phyloP scores from a whole-genome alignment of 1,140 invertebrate species.

The Lutraria rhynchaena region DNA sequence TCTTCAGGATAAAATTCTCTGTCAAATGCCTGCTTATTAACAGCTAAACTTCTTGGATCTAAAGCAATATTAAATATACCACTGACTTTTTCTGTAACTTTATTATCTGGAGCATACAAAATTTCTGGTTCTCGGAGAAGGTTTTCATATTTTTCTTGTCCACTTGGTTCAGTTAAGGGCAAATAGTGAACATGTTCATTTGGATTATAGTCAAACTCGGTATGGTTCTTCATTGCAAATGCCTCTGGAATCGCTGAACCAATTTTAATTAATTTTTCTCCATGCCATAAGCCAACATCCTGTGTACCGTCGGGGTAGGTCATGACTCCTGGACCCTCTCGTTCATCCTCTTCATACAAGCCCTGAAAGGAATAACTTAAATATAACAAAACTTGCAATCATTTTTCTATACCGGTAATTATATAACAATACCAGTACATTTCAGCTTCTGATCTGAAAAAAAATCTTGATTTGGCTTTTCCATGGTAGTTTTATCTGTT shows the following conservation, averaged over 20 bases:
- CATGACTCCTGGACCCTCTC: constrained; percentile 80
- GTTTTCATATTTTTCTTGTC: constrained; percentile 21
- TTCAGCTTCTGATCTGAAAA: too few relatives aligned
- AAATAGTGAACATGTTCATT: constrained; percentile 73
- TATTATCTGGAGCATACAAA: constrained; percentile 64
- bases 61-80: constrained; percentile 74
- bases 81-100: constrained; percentile 66
- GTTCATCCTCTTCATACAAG: constrained; percentile 80
- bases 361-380: constrained; percentile 74
- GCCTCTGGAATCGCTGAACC: constrained; percentile 65
- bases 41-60: constrained; percentile 74
- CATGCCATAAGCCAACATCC: constrained; percentile 80
- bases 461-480: too few relatives aligned
- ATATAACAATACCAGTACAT: not conserved
- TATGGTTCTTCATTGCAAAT: constrained; percentile 76
- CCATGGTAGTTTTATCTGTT: too few relatives aligned
- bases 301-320: constrained; percentile 77
- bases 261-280: constrained; percentile 78
- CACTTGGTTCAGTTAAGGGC: constrained; percentile 43
- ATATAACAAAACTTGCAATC: too few relatives aligned
- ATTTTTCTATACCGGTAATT: too few relatives aligned
- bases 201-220: constrained; percentile 76
- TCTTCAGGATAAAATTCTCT: constrained; percentile 72
- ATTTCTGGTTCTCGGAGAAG: constrained; percentile 51
- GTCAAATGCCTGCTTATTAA: constrained; percentile 76